These are phyloP conservation scores for Mystacides longicornis DNA, from an alignment of 2,888 invertebrate species.

Conservation along the genomic window DNA sequence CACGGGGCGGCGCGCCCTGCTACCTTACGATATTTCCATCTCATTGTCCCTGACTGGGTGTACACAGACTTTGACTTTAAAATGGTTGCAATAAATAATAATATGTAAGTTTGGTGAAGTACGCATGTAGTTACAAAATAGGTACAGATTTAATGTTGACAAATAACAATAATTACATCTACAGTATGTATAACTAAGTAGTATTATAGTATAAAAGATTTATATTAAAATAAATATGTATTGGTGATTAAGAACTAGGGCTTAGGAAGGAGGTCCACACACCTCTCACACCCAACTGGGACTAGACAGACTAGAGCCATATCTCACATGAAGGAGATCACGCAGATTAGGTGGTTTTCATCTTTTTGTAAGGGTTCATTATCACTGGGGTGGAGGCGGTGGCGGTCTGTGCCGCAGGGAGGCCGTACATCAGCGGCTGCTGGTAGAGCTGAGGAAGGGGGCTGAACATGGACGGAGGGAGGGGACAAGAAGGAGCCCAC, in stretches of 20 bases:
- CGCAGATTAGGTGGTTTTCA: conserved; percentile 69
- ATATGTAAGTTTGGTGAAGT: neutral
- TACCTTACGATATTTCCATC: neutral
- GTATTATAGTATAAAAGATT: neutral
- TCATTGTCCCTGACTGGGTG: neutral
- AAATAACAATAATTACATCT: neutral
- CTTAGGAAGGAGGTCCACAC: conserved; percentile 1
- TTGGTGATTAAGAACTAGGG: neutral
- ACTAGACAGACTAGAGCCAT: conserved; percentile 10
- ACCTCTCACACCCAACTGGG: conserved; percentile 6
- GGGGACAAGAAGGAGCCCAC: conserved; percentile 31
- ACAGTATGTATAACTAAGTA: neutral
- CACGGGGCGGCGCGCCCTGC: neutral
- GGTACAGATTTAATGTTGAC: neutral
- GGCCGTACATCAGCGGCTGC: conserved; percentile 39
- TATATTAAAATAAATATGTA: too few species aligned
- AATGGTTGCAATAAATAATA: neutral
- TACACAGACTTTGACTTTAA: neutral
- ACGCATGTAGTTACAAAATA: conserved; percentile 1
- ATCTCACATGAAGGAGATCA: conserved; percentile 4
- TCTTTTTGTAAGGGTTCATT: conserved; percentile 82
- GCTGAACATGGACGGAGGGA: conserved; percentile 29
- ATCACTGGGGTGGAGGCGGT: conserved; percentile 33
- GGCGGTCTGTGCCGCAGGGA: conserved; percentile 43
- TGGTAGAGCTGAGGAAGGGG: conserved; percentile 15